phyloP scores from a whole-genome alignment of 2,888 invertebrate species.

The Biston betularia region DNA sequence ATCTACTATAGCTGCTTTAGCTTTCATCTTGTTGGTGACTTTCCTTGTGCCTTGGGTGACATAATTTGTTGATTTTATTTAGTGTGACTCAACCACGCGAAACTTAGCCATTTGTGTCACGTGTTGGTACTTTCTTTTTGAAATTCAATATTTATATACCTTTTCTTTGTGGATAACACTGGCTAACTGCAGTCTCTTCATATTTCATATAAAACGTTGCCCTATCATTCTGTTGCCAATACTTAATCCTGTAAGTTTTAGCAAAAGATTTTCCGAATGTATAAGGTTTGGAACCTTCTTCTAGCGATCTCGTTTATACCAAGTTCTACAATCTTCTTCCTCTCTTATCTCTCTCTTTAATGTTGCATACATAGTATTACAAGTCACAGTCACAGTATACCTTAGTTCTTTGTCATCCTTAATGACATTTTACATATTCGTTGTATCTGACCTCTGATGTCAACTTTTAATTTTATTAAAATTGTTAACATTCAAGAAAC shows the following conservation, averaged over 20 bases:
- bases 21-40: too few relatives aligned
- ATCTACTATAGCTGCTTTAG: too few relatives aligned
- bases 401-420: neutral
- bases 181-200: neutral
- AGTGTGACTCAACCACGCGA: neutral
- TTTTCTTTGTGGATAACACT: neutral
- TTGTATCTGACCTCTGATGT: neutral
- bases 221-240: neutral
- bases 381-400: too few relatives aligned
- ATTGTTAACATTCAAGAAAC: neutral
- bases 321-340: too few relatives aligned
- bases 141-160: neutral
- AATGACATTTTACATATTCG: neutral
- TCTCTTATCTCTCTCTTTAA: too few relatives aligned
- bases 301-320: too few relatives aligned
- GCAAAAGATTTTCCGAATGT: neutral
- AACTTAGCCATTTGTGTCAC: neutral
- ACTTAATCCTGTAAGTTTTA: slow-evolving; percentile 16
- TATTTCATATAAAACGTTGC: neutral
- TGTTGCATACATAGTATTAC: too few relatives aligned
- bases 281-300: too few relatives aligned
- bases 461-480: neutral
- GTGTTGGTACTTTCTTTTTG: neutral
- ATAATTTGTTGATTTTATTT: neutral
- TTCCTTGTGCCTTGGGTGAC: too few relatives aligned